Evolutionary conservation across 2,797 vertebrate species (phyloP).

Genomic region (Psittacula echo): DNA sequence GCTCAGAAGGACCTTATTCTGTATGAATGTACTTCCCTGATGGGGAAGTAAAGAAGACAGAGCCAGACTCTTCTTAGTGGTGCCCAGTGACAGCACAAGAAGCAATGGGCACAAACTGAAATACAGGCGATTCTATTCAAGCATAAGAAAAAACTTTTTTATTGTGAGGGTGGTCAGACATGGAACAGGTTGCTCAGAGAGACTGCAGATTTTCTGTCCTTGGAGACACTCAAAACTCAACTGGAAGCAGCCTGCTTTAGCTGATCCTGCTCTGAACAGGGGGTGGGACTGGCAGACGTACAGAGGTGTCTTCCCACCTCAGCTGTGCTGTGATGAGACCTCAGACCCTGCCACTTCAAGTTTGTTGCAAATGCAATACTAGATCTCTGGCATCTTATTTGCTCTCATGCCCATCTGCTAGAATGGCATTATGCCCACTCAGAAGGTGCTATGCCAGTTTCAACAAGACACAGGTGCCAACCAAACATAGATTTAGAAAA

Average conservation of each 20-base stretch:
- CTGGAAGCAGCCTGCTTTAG: not conserved
- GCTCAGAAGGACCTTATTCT: not conserved
- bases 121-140: not conserved
- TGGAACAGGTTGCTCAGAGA: not conserved
- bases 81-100: not conserved
- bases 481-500: constrained; percentile 80
- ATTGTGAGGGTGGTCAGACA: not conserved
- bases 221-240: not conserved
- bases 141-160: not conserved
- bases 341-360: constrained; percentile 68
- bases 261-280: not conserved
- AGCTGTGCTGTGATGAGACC: constrained; percentile 45
- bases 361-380: constrained; percentile 65
- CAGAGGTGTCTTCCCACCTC: not conserved
- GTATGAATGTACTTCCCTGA: not conserved
- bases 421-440: constrained; percentile 74
- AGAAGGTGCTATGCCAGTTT: constrained; percentile 79
- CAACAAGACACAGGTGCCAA: constrained; percentile 81
- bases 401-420: constrained; percentile 76
- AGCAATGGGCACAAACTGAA: not conserved
- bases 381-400: constrained; percentile 69
- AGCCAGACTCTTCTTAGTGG: not conserved
- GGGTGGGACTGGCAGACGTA: not conserved
- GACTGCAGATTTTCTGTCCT: not conserved
- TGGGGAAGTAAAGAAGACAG: not conserved